Conservation (phyloP, 2,797 vertebrate species). For the Huso huso region DNA sequence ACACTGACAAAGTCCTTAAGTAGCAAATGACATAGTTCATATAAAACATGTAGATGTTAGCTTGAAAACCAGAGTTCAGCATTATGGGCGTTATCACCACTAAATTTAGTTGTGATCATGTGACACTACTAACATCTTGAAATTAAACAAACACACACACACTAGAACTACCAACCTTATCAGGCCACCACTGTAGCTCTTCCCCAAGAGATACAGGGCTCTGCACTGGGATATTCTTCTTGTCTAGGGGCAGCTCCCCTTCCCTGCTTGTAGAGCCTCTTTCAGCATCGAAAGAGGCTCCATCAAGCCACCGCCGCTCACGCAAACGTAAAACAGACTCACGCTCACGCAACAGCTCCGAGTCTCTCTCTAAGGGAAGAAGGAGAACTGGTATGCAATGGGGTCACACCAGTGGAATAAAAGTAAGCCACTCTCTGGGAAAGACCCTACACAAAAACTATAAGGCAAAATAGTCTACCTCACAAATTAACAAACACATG, state of each 20-base stretch:
- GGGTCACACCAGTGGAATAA: slow-evolving; percentile 99
- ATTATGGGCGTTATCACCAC: too few species aligned
- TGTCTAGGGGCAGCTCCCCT: slow-evolving; percentile 89
- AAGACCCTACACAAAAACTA: slow-evolving; percentile 77
- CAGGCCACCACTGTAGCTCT: slow-evolving; percentile 98
- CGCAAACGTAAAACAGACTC: slow-evolving; percentile 98
- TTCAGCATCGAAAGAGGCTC: slow-evolving; percentile 96
- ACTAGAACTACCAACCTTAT: slow-evolving; percentile 73
- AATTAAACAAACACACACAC: too few species aligned
- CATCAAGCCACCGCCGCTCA: slow-evolving; percentile 96
- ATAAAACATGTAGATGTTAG: too few species aligned
- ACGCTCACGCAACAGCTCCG: slow-evolving; percentile 97
- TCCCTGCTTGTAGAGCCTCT: slow-evolving; percentile 97
- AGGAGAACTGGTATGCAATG: slow-evolving; percentile 99
- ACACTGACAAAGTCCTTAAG: too few species aligned
- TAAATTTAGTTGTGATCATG: too few species aligned
- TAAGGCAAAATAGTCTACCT: neutral
- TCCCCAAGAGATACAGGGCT: slow-evolving; percentile 95
- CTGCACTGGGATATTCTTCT: slow-evolving; percentile 93
- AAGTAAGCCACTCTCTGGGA: slow-evolving; percentile 99
- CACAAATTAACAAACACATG: neutral
- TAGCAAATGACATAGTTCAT: too few species aligned
- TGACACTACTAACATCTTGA: too few species aligned
- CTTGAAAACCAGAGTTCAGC: too few species aligned
- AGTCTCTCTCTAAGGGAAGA: slow-evolving; percentile 99